Base-by-base conservation (phyloP, 2,113 vertebrate genomes). In the Engystomops pustulosus region DNA sequence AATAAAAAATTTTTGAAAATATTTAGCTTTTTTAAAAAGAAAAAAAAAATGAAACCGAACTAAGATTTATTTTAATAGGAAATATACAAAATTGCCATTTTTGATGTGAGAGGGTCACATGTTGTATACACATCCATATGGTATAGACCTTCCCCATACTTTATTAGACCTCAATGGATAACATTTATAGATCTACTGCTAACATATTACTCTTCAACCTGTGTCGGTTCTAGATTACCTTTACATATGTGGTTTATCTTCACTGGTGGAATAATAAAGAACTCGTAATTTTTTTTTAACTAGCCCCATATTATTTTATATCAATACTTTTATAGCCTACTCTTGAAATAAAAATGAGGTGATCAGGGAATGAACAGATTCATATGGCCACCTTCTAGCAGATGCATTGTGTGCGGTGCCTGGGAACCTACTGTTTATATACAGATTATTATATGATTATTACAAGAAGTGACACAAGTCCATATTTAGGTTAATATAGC, bases 231-330 rank as follows among this genome's bases (percentile, higher is more conserved):
- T 17, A 27, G 70, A 74, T 74, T 74, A 45, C 23, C 45, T 74
- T 49, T 49, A 49, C 71, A 74, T 74, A 74, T 74, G 27, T 74
- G 14, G 8, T 38, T 74, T 49, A 74, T 74, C 71, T 10, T 49
- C 12, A 18, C 44, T 74, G 20, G 71, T 18, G 44, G 71, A 49
- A 74, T 74, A 74, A 74, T 74, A 74, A 74, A 74, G 8, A 32
- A 45, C 71, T 49, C 49, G 71, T 49, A 49, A 49, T 25, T 49
- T 74, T 71, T 41, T 69, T 74, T 30, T 49, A 30, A 67, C 62
- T 36, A 67, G 62, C 17, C 62, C 62, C 62, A 4, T 17, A 36
- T 6, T 67, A 32, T 67, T 67, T 67, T 12, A 67, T 67, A 67
- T 67, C 62, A 36, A 36, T 18, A 34, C 62, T 34, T n/a, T 67